A percentile compares a stretch with the other conserved stretches of the same genome.
Evolutionary conservation across 1,140 invertebrate genomes (phyloP).

Genomic region (Drosophila orosa): DNA sequence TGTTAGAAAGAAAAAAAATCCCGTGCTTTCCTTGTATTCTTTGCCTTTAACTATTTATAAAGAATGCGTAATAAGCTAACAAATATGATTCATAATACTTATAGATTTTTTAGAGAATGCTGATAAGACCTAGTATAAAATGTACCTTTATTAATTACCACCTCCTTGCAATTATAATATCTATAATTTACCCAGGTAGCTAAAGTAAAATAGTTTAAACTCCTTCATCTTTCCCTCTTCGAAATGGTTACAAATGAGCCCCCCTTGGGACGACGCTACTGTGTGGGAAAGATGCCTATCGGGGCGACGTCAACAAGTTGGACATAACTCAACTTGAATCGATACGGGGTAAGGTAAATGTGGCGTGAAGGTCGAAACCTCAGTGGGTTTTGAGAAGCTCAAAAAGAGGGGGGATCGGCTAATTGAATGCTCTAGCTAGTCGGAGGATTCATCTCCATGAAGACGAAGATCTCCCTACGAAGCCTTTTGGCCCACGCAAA

Average conservation of each 20-base stretch:
- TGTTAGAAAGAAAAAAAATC: too few relatives aligned
- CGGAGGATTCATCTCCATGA: not conserved
- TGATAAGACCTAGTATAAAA: too few relatives aligned
- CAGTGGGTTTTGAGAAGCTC: not conserved
- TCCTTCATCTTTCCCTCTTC: not conserved
- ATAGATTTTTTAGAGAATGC: not conserved
- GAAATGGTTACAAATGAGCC: not conserved
- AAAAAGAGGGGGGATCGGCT: conserved; percentile 24
- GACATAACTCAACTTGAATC: conserved; percentile 49
- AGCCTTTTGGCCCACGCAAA: conserved; percentile 46
- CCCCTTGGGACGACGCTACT: conserved; percentile 33
- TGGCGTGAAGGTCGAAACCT: conserved; percentile 53
- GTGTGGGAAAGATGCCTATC: conserved; percentile 53
- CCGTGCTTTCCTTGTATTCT: too few relatives aligned
- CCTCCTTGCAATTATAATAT: not conserved
- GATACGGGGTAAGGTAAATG: conserved; percentile 11
- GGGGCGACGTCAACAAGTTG: conserved; percentile 42
- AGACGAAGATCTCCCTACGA: not conserved
- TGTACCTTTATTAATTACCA: not conserved
- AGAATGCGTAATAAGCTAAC: too few relatives aligned
- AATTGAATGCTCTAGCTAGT: conserved; percentile 67
- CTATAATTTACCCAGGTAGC: not conserved
- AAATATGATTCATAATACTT: too few relatives aligned
- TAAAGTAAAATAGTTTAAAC: not conserved
- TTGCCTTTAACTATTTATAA: too few relatives aligned